Conservation (phyloP, 2,113 vertebrate species). For the Halichoerus grypus region DNA sequence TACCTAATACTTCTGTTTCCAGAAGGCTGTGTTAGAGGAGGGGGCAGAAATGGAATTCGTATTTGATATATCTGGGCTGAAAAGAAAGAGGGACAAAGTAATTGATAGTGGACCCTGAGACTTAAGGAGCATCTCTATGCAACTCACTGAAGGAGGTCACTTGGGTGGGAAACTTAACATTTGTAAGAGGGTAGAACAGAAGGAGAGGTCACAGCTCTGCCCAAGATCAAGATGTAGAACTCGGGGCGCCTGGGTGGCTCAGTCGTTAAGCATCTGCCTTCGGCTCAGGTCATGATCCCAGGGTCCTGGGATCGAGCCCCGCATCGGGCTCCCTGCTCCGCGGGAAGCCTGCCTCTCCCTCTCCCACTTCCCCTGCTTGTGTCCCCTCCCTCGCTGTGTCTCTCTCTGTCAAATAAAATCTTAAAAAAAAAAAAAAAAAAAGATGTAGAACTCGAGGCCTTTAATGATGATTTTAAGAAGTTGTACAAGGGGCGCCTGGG, state of each 20-base stretch:
- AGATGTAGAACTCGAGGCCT: not conserved
- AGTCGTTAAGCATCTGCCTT: too few relatives aligned
- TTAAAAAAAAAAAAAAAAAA: not conserved
- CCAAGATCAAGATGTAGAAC: not conserved
- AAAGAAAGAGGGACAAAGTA: not conserved
- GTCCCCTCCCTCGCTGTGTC: too few relatives aligned
- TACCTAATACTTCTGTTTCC: not conserved
- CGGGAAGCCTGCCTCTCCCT: too few relatives aligned
- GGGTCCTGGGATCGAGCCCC: too few relatives aligned
- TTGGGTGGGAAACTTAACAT: not conserved
- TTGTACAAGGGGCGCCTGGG: not conserved
- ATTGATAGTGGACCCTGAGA: not conserved
- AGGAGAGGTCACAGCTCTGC: conserved; percentile 26
- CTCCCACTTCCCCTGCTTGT: too few relatives aligned
- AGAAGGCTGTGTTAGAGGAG: not conserved
- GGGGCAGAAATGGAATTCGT: not conserved
- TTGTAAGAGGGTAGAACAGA: not conserved
- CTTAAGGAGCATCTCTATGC: not conserved
- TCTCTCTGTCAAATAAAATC: too few relatives aligned
- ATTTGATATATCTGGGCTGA: not conserved
- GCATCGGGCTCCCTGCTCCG: too few relatives aligned
- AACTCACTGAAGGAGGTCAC: not conserved
- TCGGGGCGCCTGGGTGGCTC: not conserved
- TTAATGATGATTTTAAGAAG: not conserved
- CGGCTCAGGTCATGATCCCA: too few relatives aligned